Evolutionary conservation across 1,140 invertebrate genomes (phyloP).

Genomic region (Procambarus virginalis): DNA sequence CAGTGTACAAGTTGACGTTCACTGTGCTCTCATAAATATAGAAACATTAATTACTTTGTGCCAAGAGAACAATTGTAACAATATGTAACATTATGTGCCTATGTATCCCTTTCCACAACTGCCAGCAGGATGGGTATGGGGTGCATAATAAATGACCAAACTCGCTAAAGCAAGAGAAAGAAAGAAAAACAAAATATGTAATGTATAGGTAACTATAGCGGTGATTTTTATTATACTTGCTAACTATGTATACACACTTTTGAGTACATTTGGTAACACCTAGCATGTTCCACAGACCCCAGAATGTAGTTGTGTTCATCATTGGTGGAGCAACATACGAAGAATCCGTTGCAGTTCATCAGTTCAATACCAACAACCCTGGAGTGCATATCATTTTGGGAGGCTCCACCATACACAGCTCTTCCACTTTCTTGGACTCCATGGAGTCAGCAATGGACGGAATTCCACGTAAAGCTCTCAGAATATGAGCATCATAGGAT

Average conservation of each 20-base stretch:
- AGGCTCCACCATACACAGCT: constrained; percentile 94
- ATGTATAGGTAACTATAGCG: no score
- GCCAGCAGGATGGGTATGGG: no score
- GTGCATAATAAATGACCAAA: no score
- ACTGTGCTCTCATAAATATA: no score
- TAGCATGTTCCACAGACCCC: constrained; percentile 77
- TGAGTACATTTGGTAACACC: not conserved
- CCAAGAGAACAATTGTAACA: no score
- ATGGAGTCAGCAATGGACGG: constrained; percentile 76
- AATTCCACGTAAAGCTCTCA: constrained; percentile 53
- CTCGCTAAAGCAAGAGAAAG: no score
- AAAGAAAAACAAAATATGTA: no score
- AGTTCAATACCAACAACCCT: constrained; percentile 84
- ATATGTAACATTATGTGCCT: no score
- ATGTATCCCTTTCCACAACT: no score
- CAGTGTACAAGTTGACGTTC: no score
- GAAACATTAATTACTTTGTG: no score
- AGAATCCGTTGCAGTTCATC: constrained; percentile 91
- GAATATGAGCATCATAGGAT: constrained; percentile 41
- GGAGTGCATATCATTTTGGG: constrained; percentile 89
- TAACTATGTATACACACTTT: not conserved
- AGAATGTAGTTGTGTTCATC: constrained; percentile 95
- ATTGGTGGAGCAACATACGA: constrained; percentile 98
- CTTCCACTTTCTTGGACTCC: constrained; percentile 85
- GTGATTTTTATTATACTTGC: no score